Evolutionary conservation across 2,797 vertebrate genomes (phyloP).

Genomic region (Gymnopithys bicolor): DNA sequence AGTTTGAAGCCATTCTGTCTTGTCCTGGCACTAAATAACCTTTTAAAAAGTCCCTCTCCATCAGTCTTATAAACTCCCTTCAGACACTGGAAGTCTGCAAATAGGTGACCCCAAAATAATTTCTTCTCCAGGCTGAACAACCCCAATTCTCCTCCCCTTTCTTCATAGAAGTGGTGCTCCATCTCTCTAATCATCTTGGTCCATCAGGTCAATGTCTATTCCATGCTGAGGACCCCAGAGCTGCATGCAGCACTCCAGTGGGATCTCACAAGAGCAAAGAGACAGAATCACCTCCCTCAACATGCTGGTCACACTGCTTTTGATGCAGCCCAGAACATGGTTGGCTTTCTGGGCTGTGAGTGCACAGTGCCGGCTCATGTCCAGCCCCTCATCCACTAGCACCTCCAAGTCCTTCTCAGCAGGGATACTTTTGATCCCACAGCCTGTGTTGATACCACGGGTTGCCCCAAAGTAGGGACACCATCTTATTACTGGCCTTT

Average conservation of each 20-base stretch:
- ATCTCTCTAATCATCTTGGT: neutral
- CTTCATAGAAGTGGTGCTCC: neutral
- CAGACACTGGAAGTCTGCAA: neutral
- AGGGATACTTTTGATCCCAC: neutral
- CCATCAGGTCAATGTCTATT: rapidly evolving
- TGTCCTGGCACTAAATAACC: neutral
- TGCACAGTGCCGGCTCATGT: neutral
- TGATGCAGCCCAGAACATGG: neutral
- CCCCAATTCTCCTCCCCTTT: neutral
- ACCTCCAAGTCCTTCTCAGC: neutral
- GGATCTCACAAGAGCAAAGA: neutral
- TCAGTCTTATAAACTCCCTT: neutral
- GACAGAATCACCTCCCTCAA: neutral
- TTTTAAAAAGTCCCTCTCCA: neutral
- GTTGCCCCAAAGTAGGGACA: neutral
- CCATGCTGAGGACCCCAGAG: neutral
- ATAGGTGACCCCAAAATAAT: neutral
- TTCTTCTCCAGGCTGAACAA: neutral
- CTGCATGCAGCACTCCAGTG: neutral
- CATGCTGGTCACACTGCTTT: neutral
- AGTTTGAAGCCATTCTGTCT: neutral
- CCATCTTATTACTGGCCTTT: neutral
- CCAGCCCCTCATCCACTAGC: neutral
- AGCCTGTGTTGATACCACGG: neutral
- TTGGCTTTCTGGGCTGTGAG: neutral